Base-by-base conservation (phyloP, 1,140 invertebrate species). In the Harlomillsia oculata region DNA sequence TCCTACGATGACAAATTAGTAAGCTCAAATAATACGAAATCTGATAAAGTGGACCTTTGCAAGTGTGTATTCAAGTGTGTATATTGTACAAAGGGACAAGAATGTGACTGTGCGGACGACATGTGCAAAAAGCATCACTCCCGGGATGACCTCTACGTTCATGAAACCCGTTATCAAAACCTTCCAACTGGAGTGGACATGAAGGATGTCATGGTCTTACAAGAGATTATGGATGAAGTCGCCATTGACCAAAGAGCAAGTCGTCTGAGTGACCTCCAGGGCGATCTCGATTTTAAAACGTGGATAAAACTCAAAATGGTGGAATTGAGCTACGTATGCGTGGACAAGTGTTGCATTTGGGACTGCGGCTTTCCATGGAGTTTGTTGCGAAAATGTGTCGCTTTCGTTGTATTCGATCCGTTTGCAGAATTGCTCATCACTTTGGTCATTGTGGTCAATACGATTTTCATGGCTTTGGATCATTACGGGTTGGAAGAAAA, bases 391-490 rank as follows among this genome's bases (percentile, higher is more conserved):
- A 84, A 90, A 71, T 84, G 84, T 71, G 80, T 96, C 16, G 80
- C 83, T 2, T 73, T 95, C 13, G 76, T 98, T 65, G 92, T 97
- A 50, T 94, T 96, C 74, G 93, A 97, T 79, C 90, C 94, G 8
- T 98, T 97, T 70, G 89, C 97, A 60, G 95, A 98, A 72, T 77
- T 97, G 58, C 97, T 97, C 74, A 97, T 98, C 71, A 97, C 93
- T 8, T 77, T 97, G 37, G 97, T 93, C 74, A 98, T 98, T 74
- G 87, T 97, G 50, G 87, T 96, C 60, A 98, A 97, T 70, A 98
- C 95, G 2, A 76, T 94, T 52, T 97, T 97, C 75, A 97, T 98
- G 94, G 93, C 92, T 13, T 76, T 96, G 70, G 93, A 97, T 75
- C 89, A 95, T 70, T 85, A 96, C 72, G 59, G 59, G 14, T 26